phyloP scores from a whole-genome alignment of 2,797 vertebrate genomes.

The Takifugu rubripes region DNA sequence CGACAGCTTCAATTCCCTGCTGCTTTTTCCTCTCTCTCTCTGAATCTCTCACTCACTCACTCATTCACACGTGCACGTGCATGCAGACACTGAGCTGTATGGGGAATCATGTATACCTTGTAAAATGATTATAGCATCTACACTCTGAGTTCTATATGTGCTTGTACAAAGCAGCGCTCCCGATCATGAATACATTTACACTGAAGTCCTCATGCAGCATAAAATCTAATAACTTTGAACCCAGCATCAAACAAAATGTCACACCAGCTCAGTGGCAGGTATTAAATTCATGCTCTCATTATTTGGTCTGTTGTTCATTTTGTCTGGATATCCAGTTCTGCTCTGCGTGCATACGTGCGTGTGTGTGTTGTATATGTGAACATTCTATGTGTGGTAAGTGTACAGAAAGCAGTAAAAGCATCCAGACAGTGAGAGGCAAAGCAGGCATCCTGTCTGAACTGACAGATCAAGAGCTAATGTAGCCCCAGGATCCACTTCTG shows the following conservation, averaged over 20 bases:
- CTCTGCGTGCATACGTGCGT: not conserved
- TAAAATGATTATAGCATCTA: too few species aligned
- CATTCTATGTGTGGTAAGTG: not conserved
- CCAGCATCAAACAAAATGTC: too few species aligned
- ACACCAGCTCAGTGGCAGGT: too few species aligned
- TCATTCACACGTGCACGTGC: too few species aligned
- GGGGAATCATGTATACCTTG: not conserved
- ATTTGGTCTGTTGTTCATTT: conserved; percentile 18
- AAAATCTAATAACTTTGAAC: too few species aligned
- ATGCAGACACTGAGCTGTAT: too few species aligned
- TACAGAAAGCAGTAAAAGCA: conserved; percentile 15
- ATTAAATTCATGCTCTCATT: not conserved
- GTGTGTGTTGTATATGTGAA: not conserved
- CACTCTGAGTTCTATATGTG: too few species aligned
- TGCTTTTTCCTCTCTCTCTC: conserved; percentile 39
- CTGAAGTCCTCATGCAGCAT: too few species aligned
- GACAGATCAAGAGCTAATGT: conserved; percentile 60
- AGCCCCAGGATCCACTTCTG: conserved; percentile 53
- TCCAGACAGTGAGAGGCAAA: conserved; percentile 48
- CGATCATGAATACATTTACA: too few species aligned
- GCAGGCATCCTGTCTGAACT: conserved; percentile 55
- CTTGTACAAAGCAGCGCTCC: too few species aligned
- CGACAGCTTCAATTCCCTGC: conserved; percentile 53
- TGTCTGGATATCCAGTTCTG: conserved; percentile 10
- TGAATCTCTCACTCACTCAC: too few species aligned